Conservation (phyloP, 1,140 invertebrate genomes). For the Macrobrachium nipponense region DNA sequence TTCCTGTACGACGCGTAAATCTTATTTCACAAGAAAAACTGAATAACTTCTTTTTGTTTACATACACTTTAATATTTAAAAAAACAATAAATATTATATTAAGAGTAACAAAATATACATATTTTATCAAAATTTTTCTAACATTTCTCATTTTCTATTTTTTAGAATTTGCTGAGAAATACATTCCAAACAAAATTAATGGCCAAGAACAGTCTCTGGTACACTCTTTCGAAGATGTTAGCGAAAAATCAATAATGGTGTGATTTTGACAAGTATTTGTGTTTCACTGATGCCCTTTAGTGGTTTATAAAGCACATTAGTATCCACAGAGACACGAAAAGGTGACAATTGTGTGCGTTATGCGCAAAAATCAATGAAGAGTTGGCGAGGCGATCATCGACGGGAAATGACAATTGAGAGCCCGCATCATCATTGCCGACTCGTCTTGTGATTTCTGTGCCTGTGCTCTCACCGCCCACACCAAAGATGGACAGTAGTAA, state of each 20-base stretch:
- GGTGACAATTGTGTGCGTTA: background rate
- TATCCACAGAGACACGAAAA: background rate
- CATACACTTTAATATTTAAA: background rate
- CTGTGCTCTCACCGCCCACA: constrained; percentile 20
- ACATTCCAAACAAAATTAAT: constrained; percentile 56
- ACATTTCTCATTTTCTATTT: background rate
- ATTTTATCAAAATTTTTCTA: background rate
- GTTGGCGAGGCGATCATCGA: constrained; percentile 21
- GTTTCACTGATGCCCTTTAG: constrained; percentile 6
- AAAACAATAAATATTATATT: background rate
- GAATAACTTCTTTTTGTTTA: background rate
- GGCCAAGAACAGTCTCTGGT: constrained; percentile 35
- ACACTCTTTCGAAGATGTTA: constrained; percentile 39
- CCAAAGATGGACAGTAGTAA: constrained; percentile 60
- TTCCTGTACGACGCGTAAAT: too few species aligned
- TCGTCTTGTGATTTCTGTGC: constrained; percentile 48
- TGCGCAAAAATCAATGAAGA: constrained; percentile 34
- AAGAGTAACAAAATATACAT: background rate
- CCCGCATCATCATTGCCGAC: constrained; percentile 55
- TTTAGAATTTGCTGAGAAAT: constrained; percentile 29
- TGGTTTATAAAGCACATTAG: background rate
- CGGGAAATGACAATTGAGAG: constrained; percentile 59
- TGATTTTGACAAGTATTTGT: background rate
- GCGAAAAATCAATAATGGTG: constrained; percentile 47
- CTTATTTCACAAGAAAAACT: too few species aligned